Evolutionary conservation across 2,797 vertebrate genomes (phyloP).

Genomic region (Mastacembelus armatus): DNA sequence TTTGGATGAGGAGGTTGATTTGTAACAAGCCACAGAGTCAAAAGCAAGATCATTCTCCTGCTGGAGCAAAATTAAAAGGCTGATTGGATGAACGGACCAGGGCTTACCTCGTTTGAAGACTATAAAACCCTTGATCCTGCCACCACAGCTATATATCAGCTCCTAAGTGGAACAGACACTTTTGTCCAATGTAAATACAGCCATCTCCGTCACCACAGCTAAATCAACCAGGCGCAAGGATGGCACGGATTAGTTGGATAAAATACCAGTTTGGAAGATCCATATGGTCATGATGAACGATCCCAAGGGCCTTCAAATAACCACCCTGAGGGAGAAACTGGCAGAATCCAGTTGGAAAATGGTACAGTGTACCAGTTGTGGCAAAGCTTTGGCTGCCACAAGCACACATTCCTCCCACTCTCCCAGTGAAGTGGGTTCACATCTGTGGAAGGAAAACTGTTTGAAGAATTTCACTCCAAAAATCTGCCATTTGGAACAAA

Average conservation of each 20-base stretch:
- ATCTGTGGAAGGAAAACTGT: constrained; percentile 55
- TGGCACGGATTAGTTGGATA: constrained; percentile 62
- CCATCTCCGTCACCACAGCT: constrained; percentile 58
- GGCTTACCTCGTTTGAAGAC: constrained; percentile 4
- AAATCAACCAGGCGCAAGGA: constrained; percentile 63
- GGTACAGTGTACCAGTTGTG: constrained; percentile 58
- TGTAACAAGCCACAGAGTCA: too few relatives aligned
- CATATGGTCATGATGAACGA: constrained; percentile 57
- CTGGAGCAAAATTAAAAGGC: background rate
- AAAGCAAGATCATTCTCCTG: background rate
- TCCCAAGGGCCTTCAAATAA: constrained; percentile 67
- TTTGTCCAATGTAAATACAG: constrained; percentile 59
- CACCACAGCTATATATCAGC: background rate
- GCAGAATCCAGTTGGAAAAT: constrained; percentile 66
- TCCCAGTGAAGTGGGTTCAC: constrained; percentile 57
- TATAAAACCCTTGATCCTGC: background rate
- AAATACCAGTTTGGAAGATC: constrained; percentile 65
- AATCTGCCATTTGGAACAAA: constrained; percentile 50
- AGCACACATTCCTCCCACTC: constrained; percentile 72
- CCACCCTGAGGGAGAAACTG: constrained; percentile 59
- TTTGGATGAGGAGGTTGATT: too few relatives aligned
- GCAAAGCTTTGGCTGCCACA: constrained; percentile 55
- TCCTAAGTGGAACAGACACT: constrained; percentile 29
- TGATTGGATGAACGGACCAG: background rate
- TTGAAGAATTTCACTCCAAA: constrained; percentile 43